phyloP scores from a whole-genome alignment of 1,140 invertebrate species.

The Lucilia cuprina region DNA sequence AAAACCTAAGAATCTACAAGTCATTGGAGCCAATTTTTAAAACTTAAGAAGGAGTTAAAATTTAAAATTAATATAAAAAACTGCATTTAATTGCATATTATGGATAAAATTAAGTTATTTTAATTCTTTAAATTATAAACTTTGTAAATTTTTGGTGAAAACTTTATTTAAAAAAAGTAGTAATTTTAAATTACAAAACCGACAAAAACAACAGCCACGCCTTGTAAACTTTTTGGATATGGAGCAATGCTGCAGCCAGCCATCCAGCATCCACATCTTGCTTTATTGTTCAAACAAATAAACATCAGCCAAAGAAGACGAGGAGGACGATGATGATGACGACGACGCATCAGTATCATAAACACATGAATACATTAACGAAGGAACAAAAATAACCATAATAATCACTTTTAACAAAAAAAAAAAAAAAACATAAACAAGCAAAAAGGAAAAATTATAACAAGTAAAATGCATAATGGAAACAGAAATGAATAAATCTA shows the following conservation, averaged over 20 bases:
- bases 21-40: background rate
- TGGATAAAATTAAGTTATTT: background rate
- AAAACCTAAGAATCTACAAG: background rate
- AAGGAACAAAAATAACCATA: constrained; percentile 3
- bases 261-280: background rate
- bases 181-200: background rate
- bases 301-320: background rate
- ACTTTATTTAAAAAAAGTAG: background rate
- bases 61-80: background rate
- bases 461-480: background rate
- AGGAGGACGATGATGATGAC: background rate
- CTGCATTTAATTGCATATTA: background rate
- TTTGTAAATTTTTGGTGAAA: background rate
- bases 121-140: background rate
- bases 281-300: background rate
- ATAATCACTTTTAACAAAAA: background rate
- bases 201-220: background rate
- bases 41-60: background rate
- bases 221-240: background rate
- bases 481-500: background rate
- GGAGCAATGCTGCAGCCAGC: background rate
- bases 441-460: background rate
- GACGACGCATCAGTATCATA: background rate
- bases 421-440: background rate
- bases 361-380: constrained; percentile 11